Evolutionary conservation across 2,797 vertebrate species (phyloP), one percentile per base, ranked within the genome.

Genomic region (Lacerta agilis): DNA sequence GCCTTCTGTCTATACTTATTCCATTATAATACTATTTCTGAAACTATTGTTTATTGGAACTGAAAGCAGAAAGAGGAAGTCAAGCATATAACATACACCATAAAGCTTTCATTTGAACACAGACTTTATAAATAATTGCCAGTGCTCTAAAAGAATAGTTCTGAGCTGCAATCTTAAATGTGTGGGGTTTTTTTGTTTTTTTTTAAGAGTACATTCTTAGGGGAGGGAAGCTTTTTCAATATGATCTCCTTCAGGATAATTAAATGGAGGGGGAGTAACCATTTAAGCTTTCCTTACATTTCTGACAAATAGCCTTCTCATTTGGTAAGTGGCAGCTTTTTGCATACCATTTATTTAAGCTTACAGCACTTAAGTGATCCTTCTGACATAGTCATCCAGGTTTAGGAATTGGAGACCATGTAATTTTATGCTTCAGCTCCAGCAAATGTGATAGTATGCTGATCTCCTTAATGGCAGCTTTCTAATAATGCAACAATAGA

Each of bases 401-500:
- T 91, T 92, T 86, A 90, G 89, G 71, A 93, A 73, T 90, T 77
- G 84, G 66, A 92, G 58, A 93, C 88, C 85, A 85, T 85, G 36
- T 85, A 87, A 90, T 93, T 94, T 93, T 83, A 88, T 84, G 83
- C 8, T 58, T 84, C 78, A 79, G 38, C 83, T 91, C 23, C 61
- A 91, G 27, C 11, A 91, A 71, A n/a, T 88, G 73, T 78, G 36
- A 82, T 87, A 90, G 93, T 91, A 82, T 1, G 4, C 77, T 92
- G 75, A 85, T 81, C 25, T 91, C 86, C 86, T 87, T 87, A 93
- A 93, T 90, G 89, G 81, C 86, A 93, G 87, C 75, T 94, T 96
- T 95, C 88, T 94, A 93, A 89, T 92, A 91, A 90, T 36, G 86
- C 90, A 94, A 92, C 91, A 94, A 93, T 93, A 92, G 89, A 88